phyloP scores from a whole-genome alignment of 2,113 vertebrate genomes.

The Perca schrenkii region DNA sequence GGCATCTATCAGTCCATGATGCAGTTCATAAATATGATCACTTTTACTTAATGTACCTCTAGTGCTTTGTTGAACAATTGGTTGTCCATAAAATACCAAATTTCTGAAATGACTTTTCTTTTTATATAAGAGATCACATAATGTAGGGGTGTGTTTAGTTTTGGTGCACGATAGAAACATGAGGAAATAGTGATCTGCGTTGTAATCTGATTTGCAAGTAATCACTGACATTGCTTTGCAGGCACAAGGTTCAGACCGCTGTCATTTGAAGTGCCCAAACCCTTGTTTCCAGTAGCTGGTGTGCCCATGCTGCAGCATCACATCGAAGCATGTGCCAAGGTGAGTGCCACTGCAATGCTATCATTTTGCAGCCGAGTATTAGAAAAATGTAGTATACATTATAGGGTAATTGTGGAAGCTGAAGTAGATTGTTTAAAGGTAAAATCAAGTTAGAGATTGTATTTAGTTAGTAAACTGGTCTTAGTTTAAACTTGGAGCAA shows the following conservation, averaged over 20 bases:
- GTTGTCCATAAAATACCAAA: background rate
- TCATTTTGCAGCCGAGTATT: background rate
- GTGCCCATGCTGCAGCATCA: slow-evolving; percentile 99
- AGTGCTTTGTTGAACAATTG: background rate
- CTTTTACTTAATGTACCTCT: no score
- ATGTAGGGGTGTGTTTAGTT: background rate
- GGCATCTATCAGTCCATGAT: background rate
- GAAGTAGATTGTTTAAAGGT: background rate
- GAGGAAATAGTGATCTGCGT: background rate
- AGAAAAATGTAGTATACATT: background rate
- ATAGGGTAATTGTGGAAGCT: background rate
- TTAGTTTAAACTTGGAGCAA: no score
- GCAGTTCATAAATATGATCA: background rate
- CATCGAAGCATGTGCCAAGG: slow-evolving; percentile 95
- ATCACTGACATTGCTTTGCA: slow-evolving; percentile 12
- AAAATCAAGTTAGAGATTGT: background rate
- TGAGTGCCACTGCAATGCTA: slow-evolving; percentile 54
- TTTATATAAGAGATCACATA: background rate
- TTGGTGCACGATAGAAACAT: background rate
- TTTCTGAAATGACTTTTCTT: background rate
- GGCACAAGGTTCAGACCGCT: slow-evolving; percentile 96
- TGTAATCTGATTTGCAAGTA: background rate
- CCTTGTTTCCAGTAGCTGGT: slow-evolving; percentile 95
- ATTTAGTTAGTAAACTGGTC: background rate
- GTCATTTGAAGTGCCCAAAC: slow-evolving; percentile 98